phyloP scores from a whole-genome alignment of 2,888 invertebrate species.

The Galerucella nymphaeae region DNA sequence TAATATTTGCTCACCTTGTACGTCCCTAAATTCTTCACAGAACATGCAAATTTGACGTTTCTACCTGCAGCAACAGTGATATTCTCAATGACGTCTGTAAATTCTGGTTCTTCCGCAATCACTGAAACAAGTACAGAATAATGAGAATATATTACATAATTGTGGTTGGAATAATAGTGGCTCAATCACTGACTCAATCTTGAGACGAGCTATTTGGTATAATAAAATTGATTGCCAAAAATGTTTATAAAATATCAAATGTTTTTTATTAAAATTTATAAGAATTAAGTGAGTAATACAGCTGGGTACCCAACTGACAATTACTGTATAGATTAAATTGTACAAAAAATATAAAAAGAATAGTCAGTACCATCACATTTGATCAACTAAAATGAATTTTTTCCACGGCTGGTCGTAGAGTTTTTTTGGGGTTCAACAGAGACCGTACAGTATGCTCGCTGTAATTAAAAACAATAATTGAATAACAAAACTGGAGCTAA shows the following conservation, averaged over 20 bases:
- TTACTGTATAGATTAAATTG: too few relatives aligned
- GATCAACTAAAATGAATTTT: too few relatives aligned
- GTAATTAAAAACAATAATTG: neutral
- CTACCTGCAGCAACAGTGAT: constrained; percentile 91
- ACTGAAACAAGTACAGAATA: constrained; percentile 69
- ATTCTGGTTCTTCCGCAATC: constrained; percentile 87
- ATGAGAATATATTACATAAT: constrained; percentile 16
- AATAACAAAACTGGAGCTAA: neutral
- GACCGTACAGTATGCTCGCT: neutral
- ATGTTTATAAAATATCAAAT: too few relatives aligned
- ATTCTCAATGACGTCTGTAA: constrained; percentile 90
- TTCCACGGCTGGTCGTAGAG: neutral
- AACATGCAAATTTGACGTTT: constrained; percentile 88
- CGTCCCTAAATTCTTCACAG: constrained; percentile 89
- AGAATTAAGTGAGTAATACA: too few relatives aligned
- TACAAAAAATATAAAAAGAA: too few relatives aligned
- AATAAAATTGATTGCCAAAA: too few relatives aligned
- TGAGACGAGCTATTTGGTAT: too few relatives aligned
- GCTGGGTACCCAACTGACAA: too few relatives aligned
- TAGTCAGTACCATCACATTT: too few relatives aligned
- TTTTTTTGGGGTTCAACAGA: neutral
- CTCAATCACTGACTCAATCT: too few relatives aligned
- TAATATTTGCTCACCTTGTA: constrained; percentile 79
- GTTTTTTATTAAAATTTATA: too few relatives aligned
- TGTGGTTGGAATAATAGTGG: neutral